Percentiles rank a stretch among this genome's conserved stretches.
These are phyloP conservation scores for Eriocheir sinensis DNA, from an alignment of 1,140 invertebrate genomes.

Conservation along the genomic window DNA sequence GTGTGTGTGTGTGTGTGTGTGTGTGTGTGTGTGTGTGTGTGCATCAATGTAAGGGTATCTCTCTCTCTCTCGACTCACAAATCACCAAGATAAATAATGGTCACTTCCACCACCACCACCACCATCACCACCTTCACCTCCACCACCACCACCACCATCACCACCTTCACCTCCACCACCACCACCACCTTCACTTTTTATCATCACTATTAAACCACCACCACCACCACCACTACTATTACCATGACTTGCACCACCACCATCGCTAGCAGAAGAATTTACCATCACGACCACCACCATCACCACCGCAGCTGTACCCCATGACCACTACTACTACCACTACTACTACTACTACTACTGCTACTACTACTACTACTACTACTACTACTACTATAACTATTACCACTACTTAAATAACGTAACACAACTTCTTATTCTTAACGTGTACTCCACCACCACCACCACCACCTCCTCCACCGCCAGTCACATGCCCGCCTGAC, in stretches of 20 bases:
- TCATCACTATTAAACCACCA: too few relatives aligned
- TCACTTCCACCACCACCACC: background rate
- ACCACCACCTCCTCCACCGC: background rate
- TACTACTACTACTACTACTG: background rate
- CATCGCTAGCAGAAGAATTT: too few relatives aligned
- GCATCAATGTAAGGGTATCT: background rate
- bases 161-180: too few relatives aligned
- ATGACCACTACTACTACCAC: background rate
- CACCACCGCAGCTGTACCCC: background rate
- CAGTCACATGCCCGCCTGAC: background rate
- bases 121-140: too few relatives aligned
- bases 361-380: conserved; percentile 16
- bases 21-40: background rate
- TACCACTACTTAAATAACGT: too few relatives aligned
- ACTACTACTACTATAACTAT: background rate
- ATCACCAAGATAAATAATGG: background rate
- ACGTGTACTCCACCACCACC: too few relatives aligned
- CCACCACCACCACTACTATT: background rate
- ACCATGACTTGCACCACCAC: background rate
- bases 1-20: conserved; percentile 21
- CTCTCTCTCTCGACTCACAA: background rate
- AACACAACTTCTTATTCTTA: background rate
- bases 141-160: too few relatives aligned
- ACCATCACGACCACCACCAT: background rate
- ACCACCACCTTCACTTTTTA: too few relatives aligned